These are phyloP conservation scores for Stegana nigrithorax DNA, from an alignment of 2,888 invertebrate genomes.

Conservation along the genomic window DNA sequence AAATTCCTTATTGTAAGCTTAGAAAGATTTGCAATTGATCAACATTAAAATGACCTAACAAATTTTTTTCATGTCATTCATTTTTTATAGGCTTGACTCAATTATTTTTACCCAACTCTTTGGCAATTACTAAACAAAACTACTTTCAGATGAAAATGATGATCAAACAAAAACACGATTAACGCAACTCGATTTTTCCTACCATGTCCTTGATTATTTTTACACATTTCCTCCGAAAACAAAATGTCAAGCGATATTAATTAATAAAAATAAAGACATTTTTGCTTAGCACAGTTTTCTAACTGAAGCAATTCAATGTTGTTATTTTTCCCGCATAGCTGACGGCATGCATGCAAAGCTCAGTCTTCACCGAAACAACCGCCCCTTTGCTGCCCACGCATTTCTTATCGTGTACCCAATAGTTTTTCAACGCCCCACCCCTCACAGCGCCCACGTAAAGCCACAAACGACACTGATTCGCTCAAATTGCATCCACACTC, in stretches of 20 bases:
- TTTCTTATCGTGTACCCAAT: slow-evolving; percentile 38
- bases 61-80: too few relatives aligned
- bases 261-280: neutral
- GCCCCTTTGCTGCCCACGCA: slow-evolving; percentile 37
- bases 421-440: slow-evolving; percentile 37
- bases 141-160: too few relatives aligned
- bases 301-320: neutral
- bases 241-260: neutral
- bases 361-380: slow-evolving; percentile 13
- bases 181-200: too few relatives aligned
- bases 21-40: too few relatives aligned
- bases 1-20: too few relatives aligned
- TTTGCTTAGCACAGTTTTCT: too few relatives aligned
- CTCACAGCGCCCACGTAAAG: slow-evolving; percentile 45
- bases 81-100: too few relatives aligned
- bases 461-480: slow-evolving; percentile 49
- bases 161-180: too few relatives aligned
- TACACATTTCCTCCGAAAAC: neutral
- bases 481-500: slow-evolving; percentile 23
- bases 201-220: neutral
- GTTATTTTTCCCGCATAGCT: neutral
- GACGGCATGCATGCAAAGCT: neutral
- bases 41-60: too few relatives aligned
- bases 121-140: too few relatives aligned
- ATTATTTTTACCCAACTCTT: too few relatives aligned